Evolutionary conservation across 2,113 vertebrate genomes (phyloP), one percentile per base, ranked within the genome.

Genomic region (Chascanopsetta lugubris): DNA sequence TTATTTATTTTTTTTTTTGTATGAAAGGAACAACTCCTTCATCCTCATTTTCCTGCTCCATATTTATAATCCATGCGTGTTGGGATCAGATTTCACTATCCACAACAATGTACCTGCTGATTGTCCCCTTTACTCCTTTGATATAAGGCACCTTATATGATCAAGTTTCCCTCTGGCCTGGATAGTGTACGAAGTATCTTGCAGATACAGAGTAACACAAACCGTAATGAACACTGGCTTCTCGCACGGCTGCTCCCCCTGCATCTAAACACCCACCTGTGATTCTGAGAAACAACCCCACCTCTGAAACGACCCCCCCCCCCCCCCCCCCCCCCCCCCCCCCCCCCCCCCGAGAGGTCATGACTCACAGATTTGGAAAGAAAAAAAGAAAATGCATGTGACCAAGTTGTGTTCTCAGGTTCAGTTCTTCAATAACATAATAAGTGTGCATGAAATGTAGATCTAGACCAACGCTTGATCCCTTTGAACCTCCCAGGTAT

Each of bases 91-190:
- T 76, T 45, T 7, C 17, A 63, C 30, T 45, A 0, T 40, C 32
- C 42, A 47, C 36, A 56, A 27, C 50, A 24, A 15, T 26, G 15
- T 43, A 36, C 20, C 10, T 25, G 49, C 40, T 57, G 48, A 54
- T 71, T 38, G 32, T 30, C 26, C 12, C 20, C n/a, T 55, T n/a
- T 26, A n/a, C 62, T 57, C 30, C 29, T 48, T 54, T 62, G 47
- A 62, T 48, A 36, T 40, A 25, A 49, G 30, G 47, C 69, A 17
- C 64, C 38, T 49, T 79, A 9, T 69, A 85, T 76, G 73, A 79
- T 8, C 22, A 2, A n/a, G 18, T 68, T 82, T 78, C 86, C 78
- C 82, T 88, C 58, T 54, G 10, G 10, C 11, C 15, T 53, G 69
- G 79, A 69, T 80, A 29, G 21, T 20, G 17, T 8, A 26, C 38